These are phyloP conservation scores for Triplophysa tibetana DNA, from an alignment of 2,113 vertebrate species.

Conservation along the genomic window DNA sequence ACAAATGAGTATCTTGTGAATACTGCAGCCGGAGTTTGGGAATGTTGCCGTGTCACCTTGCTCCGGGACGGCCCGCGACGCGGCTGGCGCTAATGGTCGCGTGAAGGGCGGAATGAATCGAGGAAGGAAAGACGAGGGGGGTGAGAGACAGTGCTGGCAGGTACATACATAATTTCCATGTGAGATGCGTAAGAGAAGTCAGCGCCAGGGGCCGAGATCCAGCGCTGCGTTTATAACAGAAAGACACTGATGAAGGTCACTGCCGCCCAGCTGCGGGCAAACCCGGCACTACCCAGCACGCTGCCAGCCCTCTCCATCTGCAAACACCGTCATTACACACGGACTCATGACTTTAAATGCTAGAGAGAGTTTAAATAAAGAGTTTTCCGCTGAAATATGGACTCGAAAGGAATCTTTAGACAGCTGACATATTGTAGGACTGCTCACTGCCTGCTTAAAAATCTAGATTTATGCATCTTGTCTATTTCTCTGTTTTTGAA, in stretches of 20 bases:
- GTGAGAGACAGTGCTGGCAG: conserved; percentile 30
- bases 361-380: neutral
- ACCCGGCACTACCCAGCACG: neutral
- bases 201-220: neutral
- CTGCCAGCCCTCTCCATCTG: neutral
- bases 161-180: conserved; percentile 39
- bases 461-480: no score
- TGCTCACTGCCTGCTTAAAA: no score
- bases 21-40: neutral
- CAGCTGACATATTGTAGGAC: no score
- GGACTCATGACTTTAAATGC: neutral
- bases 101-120: conserved; percentile 29
- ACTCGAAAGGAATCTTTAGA: no score
- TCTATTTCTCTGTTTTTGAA: no score
- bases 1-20: conserved; percentile 2
- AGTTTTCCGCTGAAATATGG: no score
- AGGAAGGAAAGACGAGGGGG: neutral
- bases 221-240: conserved; percentile 13
- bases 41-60: conserved; percentile 42
- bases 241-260: conserved; percentile 46
- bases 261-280: conserved; percentile 7
- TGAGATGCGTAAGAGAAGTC: conserved; percentile 31
- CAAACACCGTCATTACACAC: neutral
- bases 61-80: conserved; percentile 32
- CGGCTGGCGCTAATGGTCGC: conserved; percentile 2